phyloP scores from a whole-genome alignment of 1,140 invertebrate species.

The Metopolophium dirhodum region DNA sequence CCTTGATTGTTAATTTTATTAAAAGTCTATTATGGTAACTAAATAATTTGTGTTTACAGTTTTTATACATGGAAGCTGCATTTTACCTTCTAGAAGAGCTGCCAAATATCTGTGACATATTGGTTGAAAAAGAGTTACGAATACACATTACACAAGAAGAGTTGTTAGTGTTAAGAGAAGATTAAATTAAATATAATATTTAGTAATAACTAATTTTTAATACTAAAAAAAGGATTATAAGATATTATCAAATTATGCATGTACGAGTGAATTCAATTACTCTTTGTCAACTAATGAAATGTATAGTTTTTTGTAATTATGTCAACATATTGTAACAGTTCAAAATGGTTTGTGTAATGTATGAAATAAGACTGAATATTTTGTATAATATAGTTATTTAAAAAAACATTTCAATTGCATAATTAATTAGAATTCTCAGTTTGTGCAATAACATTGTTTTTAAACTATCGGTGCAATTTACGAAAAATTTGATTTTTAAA shows the following conservation, averaged over 20 bases:
- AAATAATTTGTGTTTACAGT: conserved; percentile 61
- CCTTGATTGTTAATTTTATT: conserved; percentile 1
- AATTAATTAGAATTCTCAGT: not conserved
- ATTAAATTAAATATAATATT: conserved; percentile 35
- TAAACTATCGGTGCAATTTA: too few species aligned
- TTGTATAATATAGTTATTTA: not conserved
- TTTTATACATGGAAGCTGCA: conserved; percentile 66
- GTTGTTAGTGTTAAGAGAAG: conserved; percentile 69
- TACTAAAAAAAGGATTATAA: not conserved
- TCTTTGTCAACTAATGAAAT: not conserved
- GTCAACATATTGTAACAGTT: too few species aligned
- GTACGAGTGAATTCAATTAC: not conserved
- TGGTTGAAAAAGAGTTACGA: conserved; percentile 74
- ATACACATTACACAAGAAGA: conserved; percentile 76
- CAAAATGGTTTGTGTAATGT: not conserved
- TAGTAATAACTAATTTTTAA: not conserved
- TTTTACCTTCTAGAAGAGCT: conserved; percentile 66
- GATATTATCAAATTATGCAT: not conserved
- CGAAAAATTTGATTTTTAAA: too few species aligned
- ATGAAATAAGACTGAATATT: not conserved
- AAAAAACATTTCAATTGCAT: not conserved
- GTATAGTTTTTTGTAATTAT: too few species aligned
- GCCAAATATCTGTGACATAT: conserved; percentile 72
- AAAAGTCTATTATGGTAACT: not conserved
- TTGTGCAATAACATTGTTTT: not conserved